Evolutionary conservation across 2,797 vertebrate species (phyloP), one percentile per base, ranked within the genome.

Genomic region (Sebastes paucispinis): DNA sequence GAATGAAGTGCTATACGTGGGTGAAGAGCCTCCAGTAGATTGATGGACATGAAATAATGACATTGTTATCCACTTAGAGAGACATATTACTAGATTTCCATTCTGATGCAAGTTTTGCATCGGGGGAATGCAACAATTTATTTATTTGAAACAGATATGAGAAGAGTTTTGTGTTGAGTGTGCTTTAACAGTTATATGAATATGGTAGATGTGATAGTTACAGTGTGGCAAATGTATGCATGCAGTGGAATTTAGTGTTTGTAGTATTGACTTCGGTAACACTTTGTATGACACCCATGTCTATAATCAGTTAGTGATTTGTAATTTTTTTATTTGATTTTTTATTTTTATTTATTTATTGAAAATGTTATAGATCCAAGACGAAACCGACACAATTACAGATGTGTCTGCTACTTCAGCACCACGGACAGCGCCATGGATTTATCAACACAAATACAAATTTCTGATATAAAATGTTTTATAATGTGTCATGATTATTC

Each of bases 71-170:
- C 12, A n/a, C 54, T 58, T 64, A 34, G 54, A 69, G 9, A 43
- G 22, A 72, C 57, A 73, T 59, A 25, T 29, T 55, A 34, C 13
- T 25, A 54, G 47, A 62, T 78, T 74, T 69, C 62, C 31, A 70
- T 29, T 80, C 50, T 82, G 74, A 87, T 88, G 83, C 76, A 85
- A 76, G 65, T n/a, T 83, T 87, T 82, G 62, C 77, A 65, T 13
- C 2, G 7, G 18, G 55, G 54, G 63, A 58, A 6, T 58, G 34
- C 43, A 73, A 16, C n/a, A 72, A 22, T 70, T 7, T 31, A 27
- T 72, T 32, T 72, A 27, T 73, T 34, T 73, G 59, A 68, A 74
- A 83, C 59, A 31, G 43, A 60, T 72, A 22, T 29, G 50, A 75
- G 27, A 32, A 9, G 12, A 66, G 29, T 58, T 29, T 22, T 27